These are phyloP conservation scores for Diplolepis rosae DNA, from an alignment of 2,888 invertebrate species.

Conservation along the genomic window DNA sequence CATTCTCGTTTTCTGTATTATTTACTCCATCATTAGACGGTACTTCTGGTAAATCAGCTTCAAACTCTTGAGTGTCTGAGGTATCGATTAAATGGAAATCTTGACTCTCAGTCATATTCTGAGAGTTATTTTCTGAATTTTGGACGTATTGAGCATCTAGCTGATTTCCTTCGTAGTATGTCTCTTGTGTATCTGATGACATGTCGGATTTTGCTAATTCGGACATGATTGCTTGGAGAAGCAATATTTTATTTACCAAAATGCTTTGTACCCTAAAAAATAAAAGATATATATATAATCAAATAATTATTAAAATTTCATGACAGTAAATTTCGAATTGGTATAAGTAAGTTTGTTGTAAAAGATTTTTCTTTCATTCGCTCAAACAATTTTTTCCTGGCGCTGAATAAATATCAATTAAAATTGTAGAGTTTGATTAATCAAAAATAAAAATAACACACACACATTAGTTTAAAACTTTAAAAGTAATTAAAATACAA, in stretches of 20 bases:
- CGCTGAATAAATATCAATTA: too few species aligned
- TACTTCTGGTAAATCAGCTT: slow-evolving; percentile 5
- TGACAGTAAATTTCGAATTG: too few species aligned
- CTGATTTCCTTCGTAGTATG: slow-evolving; percentile 39
- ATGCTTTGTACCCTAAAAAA: background rate
- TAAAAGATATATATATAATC: background rate
- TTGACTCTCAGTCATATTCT: slow-evolving; percentile 35
- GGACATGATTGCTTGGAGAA: slow-evolving; percentile 32
- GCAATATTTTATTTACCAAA: background rate
- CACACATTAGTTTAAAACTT: too few species aligned
- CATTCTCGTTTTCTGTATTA: background rate
- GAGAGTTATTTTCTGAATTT: slow-evolving; percentile 1
- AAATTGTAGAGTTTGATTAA: too few species aligned
- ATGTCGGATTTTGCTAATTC: slow-evolving; percentile 31
- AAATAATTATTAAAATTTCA: background rate
- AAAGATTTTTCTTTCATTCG: too few species aligned
- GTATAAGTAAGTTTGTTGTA: too few species aligned
- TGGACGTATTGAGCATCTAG: slow-evolving; percentile 1
- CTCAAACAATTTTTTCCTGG: too few species aligned
- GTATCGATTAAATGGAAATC: slow-evolving; percentile 38
- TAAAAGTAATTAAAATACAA: too few species aligned
- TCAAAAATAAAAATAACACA: background rate
- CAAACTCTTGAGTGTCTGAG: slow-evolving; percentile 6
- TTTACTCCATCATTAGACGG: background rate
- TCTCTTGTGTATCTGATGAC: slow-evolving; percentile 39